Percentiles rank a stretch among this genome's conserved stretches.
Evolutionary conservation across 2,888 invertebrate species (phyloP).

Genomic region (Colletes collaris): DNA sequence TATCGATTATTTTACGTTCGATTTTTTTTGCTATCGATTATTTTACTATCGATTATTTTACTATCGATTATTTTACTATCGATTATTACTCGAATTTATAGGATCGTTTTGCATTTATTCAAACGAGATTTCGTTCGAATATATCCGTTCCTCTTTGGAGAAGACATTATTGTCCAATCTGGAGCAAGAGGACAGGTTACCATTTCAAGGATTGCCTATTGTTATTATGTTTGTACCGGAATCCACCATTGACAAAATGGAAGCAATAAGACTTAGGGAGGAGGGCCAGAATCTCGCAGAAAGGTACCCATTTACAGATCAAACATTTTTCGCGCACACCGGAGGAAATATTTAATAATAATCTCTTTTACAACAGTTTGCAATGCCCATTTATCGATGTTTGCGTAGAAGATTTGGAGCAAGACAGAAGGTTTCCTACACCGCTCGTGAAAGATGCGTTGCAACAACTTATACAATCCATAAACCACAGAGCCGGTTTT

Average conservation of each 20-base stretch:
- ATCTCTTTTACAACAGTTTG: slow-evolving; percentile 84
- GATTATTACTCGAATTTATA: slow-evolving; percentile 72
- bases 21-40: too few relatives aligned
- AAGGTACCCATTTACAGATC: slow-evolving; percentile 85
- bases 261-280: slow-evolving; percentile 92
- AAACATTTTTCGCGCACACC: background rate
- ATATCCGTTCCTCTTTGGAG: slow-evolving; percentile 94
- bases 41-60: too few relatives aligned
- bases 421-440: slow-evolving; percentile 86
- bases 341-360: slow-evolving; percentile 9
- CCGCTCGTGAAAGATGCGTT: slow-evolving; percentile 89
- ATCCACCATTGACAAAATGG: slow-evolving; percentile 91
- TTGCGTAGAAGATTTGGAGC: slow-evolving; percentile 84
- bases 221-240: slow-evolving; percentile 96
- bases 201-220: slow-evolving; percentile 93
- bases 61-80: background rate
- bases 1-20: background rate
- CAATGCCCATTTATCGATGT: slow-evolving; percentile 95
- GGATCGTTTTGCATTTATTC: slow-evolving; percentile 95
- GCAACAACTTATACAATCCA: slow-evolving; percentile 89
- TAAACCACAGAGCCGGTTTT: slow-evolving; percentile 91
- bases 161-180: slow-evolving; percentile 95
- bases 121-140: slow-evolving; percentile 95
- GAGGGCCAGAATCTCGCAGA: slow-evolving; percentile 96
- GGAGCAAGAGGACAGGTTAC: slow-evolving; percentile 94